phyloP scores from a whole-genome alignment of 2,888 invertebrate species.

The Kuschelorhynchus macadamiae region DNA sequence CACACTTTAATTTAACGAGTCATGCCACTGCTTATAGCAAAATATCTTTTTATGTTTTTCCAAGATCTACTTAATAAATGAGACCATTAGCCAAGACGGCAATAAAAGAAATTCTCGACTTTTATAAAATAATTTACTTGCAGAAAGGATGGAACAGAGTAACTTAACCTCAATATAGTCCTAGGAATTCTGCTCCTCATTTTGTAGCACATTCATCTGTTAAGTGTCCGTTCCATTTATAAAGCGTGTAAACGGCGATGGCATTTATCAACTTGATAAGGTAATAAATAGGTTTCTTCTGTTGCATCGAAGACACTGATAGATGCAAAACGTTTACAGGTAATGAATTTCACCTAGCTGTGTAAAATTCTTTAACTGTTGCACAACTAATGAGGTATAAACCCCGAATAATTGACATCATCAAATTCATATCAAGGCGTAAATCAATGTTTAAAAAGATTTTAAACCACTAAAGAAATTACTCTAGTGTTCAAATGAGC shows the following conservation, averaged over 20 bases:
- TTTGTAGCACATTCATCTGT: constrained; percentile 39
- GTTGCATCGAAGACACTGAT: constrained; percentile 28
- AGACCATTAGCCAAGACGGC: constrained; percentile 10
- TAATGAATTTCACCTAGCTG: constrained; percentile 19
- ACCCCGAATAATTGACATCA: constrained; percentile 24
- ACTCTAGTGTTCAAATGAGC: constrained; percentile 15
- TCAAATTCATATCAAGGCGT: constrained; percentile 8
- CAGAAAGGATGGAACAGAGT: constrained; percentile 3
- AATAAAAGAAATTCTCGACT: not conserved
- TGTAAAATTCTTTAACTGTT: constrained; percentile 10
- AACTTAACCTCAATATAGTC: constrained; percentile 32
- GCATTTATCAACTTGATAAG: constrained; percentile 46
- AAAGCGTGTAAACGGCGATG: constrained; percentile 30
- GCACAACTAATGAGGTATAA: constrained; percentile 28
- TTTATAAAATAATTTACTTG: constrained; percentile 17
- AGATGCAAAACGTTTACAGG: constrained; percentile 33
- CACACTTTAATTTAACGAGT: too few species aligned
- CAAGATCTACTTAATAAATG: not conserved
- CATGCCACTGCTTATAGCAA: too few species aligned
- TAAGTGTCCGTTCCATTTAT: constrained; percentile 35
- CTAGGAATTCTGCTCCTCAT: constrained; percentile 35
- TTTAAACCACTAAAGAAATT: constrained; percentile 19
- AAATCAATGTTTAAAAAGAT: not conserved
- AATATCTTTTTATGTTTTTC: not conserved
- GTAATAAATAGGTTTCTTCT: constrained; percentile 43